Conservation (phyloP, 2,113 vertebrate genomes). For the Channa argus region DNA sequence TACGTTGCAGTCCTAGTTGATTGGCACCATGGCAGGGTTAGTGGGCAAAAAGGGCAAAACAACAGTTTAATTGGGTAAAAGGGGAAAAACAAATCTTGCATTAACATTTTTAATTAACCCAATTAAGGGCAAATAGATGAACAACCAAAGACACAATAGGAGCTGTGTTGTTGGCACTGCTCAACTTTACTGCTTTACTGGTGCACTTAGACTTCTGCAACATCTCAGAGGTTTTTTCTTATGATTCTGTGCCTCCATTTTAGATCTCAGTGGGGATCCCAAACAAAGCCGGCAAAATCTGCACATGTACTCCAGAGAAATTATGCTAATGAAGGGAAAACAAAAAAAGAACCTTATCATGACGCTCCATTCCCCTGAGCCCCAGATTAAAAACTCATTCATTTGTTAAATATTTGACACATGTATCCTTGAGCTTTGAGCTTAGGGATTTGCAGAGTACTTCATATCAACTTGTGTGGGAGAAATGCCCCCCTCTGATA, state of each 20-base stretch:
- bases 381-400: slow-evolving; percentile 85
- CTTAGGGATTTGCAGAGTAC: slow-evolving; percentile 75
- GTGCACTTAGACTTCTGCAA: slow-evolving; percentile 62
- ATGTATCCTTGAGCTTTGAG: slow-evolving; percentile 81
- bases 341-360: slow-evolving; percentile 80
- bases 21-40: slow-evolving; percentile 65
- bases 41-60: slow-evolving; percentile 50
- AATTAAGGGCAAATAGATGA: slow-evolving; percentile 78
- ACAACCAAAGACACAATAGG: slow-evolving; percentile 72
- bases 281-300: slow-evolving; percentile 81
- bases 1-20: slow-evolving; percentile 66
- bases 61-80: slow-evolving; percentile 75
- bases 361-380: slow-evolving; percentile 81
- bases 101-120: slow-evolving; percentile 83
- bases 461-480: slow-evolving; percentile 83
- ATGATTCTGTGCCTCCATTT: slow-evolving; percentile 76
- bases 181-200: slow-evolving; percentile 66
- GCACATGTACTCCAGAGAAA: slow-evolving; percentile 83
- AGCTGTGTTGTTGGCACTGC: slow-evolving; percentile 68
- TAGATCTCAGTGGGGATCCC: slow-evolving; percentile 82
- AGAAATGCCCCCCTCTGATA: slow-evolving; percentile 77
- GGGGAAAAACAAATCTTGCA: slow-evolving; percentile 60
- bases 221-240: slow-evolving; percentile 70
- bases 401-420: slow-evolving; percentile 87
- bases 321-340: slow-evolving; percentile 82